Base-by-base conservation (phyloP, 2,888 invertebrate species). In the Coleophora flavipennella region DNA sequence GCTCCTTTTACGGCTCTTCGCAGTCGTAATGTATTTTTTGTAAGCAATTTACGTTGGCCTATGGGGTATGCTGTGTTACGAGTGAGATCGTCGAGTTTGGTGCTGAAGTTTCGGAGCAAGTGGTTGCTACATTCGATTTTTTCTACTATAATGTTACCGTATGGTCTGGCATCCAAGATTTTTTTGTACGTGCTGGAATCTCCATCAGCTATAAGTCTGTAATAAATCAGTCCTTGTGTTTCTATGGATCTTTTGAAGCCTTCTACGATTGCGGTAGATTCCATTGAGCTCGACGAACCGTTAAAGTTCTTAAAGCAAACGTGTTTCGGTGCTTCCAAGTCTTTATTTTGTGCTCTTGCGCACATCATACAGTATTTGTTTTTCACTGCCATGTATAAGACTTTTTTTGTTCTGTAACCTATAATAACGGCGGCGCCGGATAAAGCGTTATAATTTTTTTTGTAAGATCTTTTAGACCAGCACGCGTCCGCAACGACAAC, bases 401-500 rank as follows among this genome's bases (percentile, higher is more conserved):
- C 31, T 27, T 45, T 31, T 8, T 34, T 33, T 10, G 29, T 32
- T 36, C 47, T 45, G 14, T 26, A 31, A 1, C 43, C 43, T 3
- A 43, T 35, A 12, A 43, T 43, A 6, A 39, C 41, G 0, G 38
- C 39, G 14, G 35, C 40, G 2, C 42, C 45, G 6, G 40, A 38
- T 8, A 36, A 11, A 10, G 42, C 34, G 1, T 35, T 33, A 11
- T 42, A 44, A 35, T 40, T 46, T 28, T 13, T 40, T 33, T 42
- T 40, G 28, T 40, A 44, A 1, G 36, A 35, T 31, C 46, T 31
- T 31, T 44, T 44, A 4, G 34, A 9, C 40, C 44, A 46, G 35
- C 43, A 43, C n/a, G 37, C 48, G 41, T 49, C 49, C 13, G 38
- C 44, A n/a, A 41, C 38, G 2, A 40, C 41, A 3, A 12, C 12